phyloP scores from a whole-genome alignment of 2,888 invertebrate species.

The Terebella lapidaria region DNA sequence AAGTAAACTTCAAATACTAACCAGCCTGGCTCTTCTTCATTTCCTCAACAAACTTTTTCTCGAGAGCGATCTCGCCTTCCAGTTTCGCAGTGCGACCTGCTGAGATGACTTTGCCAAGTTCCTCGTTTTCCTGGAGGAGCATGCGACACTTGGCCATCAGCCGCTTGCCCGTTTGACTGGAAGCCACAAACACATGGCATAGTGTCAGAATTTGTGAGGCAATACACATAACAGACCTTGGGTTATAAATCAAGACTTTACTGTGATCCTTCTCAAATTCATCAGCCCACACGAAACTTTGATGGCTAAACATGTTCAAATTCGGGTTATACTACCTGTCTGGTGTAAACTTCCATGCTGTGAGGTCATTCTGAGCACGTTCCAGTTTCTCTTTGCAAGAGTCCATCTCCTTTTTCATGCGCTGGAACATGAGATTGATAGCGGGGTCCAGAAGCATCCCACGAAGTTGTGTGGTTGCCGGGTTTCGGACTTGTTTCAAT shows the following conservation, averaged over 20 bases:
- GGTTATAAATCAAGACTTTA: too few species aligned
- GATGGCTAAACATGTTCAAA: too few species aligned
- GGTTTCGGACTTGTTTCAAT: constrained; percentile 82
- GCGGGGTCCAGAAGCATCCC: constrained; percentile 89
- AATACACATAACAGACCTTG: neutral
- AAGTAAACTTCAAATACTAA: too few species aligned
- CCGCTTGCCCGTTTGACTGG: constrained; percentile 89
- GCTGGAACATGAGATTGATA: constrained; percentile 86
- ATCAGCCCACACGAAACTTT: too few species aligned
- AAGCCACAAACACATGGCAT: constrained; percentile 22
- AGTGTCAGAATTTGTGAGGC: neutral
- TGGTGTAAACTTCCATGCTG: constrained; percentile 99
- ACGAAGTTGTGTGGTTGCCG: constrained; percentile 69
- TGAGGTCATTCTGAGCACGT: constrained; percentile 94
- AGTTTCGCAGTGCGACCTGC: constrained; percentile 90
- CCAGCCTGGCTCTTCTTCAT: constrained; percentile 94
- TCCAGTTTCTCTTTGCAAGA: constrained; percentile 85
- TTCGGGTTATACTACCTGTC: constrained; percentile 80
- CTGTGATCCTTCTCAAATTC: too few species aligned
- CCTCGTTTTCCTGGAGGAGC: constrained; percentile 94
- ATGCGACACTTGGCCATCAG: constrained; percentile 95
- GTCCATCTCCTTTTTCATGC: constrained; percentile 83
- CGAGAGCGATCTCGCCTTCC: constrained; percentile 89
- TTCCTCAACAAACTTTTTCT: constrained; percentile 92
- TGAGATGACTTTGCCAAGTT: constrained; percentile 90